These are phyloP conservation scores for Heliangelus exortis DNA, from an alignment of 2,797 vertebrate species.

Conservation along the genomic window DNA sequence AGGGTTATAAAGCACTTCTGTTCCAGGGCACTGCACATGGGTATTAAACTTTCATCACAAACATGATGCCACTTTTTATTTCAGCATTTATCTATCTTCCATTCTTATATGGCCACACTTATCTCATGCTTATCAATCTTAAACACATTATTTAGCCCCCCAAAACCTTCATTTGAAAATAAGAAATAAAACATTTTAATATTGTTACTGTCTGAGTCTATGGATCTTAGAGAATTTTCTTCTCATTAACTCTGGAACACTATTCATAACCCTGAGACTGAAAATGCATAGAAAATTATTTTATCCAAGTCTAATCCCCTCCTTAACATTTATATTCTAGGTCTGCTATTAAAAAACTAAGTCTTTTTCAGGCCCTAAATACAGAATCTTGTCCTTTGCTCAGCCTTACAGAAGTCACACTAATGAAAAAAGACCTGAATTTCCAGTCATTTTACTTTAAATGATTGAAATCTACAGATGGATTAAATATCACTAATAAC, in stretches of 20 bases:
- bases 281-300: not conserved
- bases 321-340: not conserved
- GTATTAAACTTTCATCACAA: constrained; percentile 55
- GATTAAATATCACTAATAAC: not conserved
- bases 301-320: not conserved
- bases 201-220: not conserved
- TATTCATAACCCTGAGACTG: not conserved
- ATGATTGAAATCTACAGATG: not conserved
- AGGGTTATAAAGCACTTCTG: constrained; percentile 46
- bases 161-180: constrained; percentile 1
- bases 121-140: constrained; percentile 36
- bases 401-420: not conserved
- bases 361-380: not conserved
- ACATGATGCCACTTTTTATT: constrained; percentile 43
- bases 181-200: constrained; percentile 32
- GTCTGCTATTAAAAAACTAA: not conserved
- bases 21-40: constrained; percentile 39
- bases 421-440: not conserved
- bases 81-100: constrained; percentile 41
- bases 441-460: not conserved
- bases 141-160: constrained; percentile 24
- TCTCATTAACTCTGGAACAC: constrained; percentile 15
- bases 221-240: constrained; percentile 16
- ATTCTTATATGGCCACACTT: constrained; percentile 6
- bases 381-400: not conserved